Base-by-base conservation (phyloP, 2,113 vertebrate species). In the Telmatochromis brachygnathus region DNA sequence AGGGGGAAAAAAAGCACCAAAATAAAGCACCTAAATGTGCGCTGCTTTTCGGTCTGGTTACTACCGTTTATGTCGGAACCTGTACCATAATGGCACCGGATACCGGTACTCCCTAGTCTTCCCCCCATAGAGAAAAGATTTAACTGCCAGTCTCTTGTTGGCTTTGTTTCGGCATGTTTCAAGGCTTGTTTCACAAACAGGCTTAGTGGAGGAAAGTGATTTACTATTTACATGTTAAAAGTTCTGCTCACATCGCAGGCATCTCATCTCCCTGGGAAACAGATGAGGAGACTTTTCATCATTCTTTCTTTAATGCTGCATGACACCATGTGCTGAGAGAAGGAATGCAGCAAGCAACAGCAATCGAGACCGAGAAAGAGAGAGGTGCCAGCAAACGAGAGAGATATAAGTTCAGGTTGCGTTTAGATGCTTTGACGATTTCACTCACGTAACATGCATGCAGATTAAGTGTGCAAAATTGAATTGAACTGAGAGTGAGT, bases 261-360 rank as follows among this genome's bases (percentile, higher is more conserved):
- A 28, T 30, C 47, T 47, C 28, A 8, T 79, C 80, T 82, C 84
- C 21, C 68, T 35, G 30, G 60, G 42, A 82, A 79, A 79, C 84
- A 28, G 70, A 92, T 21, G 79, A 81, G 26, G 26, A 87, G 84
- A 56, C 15, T 84, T 91, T 81, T 62, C 89, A 88, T 94, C 53
- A 68, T 87, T 79, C 86, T 87, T 84, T 53, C 30, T 82, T 87
- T 81, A 83, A 81, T 82, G n/a, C 54, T 47, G 56, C 75, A 53
- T 23, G 35, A 85, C 56, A 37, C 58, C 3, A 39, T 81, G 84
- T 47, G 17, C 5, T 56, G 33, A 23, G 51, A 21, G 68, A 81
- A 15, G 17, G 77, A 58, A 19, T 45, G 39, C 49, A 28, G 21
- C 21, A 5, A 30, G 23, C 2, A 51, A 42, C 62, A 28, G 17